Percentiles rank a stretch among this genome's conserved stretches.
Conservation (phyloP, 2,888 invertebrate species). For the Clepsis dumicolana region DNA sequence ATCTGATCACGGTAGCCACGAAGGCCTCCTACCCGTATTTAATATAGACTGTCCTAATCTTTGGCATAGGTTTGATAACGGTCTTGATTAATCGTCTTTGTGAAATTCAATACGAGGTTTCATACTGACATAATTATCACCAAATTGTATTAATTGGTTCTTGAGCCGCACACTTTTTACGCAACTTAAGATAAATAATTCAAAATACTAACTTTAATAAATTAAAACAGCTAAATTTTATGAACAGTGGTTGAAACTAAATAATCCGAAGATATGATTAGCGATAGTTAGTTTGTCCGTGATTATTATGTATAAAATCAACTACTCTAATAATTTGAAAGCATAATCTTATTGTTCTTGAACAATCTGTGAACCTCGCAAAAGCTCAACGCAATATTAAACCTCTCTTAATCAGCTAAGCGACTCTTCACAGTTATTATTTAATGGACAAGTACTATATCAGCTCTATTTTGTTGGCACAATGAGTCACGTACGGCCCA, state of each 20-base stretch:
- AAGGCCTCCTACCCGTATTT: not conserved
- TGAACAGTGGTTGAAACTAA: too few species aligned
- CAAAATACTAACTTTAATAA: too few species aligned
- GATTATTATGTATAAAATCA: too few species aligned
- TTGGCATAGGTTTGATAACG: not conserved
- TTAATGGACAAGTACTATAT: not conserved
- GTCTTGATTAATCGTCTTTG: not conserved
- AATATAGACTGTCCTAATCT: not conserved
- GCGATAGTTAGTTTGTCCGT: too few species aligned
- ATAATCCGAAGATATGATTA: too few species aligned
- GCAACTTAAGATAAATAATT: too few species aligned
- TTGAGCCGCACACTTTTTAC: too few species aligned
- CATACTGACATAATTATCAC: not conserved
- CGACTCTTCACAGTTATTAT: not conserved
- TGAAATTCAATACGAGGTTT: not conserved
- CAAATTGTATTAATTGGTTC: too few species aligned
- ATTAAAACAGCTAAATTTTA: too few species aligned
- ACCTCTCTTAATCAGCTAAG: not conserved
- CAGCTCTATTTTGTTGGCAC: not conserved
- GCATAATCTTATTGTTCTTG: too few species aligned
- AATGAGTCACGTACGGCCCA: slow-evolving; percentile 39
- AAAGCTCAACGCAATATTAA: not conserved
- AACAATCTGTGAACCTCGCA: not conserved
- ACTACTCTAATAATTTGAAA: too few species aligned
- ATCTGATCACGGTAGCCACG: not conserved